These are phyloP conservation scores for Netelia virgata DNA, from an alignment of 2,888 invertebrate genomes.

Conservation along the genomic window DNA sequence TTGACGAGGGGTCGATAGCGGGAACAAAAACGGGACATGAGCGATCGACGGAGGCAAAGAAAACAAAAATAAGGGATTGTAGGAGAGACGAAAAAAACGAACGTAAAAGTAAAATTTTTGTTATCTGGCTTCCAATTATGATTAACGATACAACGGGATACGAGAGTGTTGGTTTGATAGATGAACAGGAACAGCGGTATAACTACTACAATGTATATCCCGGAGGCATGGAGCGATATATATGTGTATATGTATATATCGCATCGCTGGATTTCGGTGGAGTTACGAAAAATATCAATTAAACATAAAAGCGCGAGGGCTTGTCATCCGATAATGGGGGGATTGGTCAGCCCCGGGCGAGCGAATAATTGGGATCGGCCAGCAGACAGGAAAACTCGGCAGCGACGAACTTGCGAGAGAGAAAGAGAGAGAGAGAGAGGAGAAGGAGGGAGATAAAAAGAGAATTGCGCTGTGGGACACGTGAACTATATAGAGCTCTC, in stretches of 20 bases:
- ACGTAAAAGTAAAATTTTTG: constrained; percentile 35
- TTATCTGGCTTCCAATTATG: constrained; percentile 50
- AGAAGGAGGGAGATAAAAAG: constrained; percentile 21
- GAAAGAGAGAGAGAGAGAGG: constrained; percentile 32
- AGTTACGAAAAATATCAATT: constrained; percentile 85
- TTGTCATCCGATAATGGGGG: constrained; percentile 84
- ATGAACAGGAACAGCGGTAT: constrained; percentile 45
- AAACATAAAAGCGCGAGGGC: constrained; percentile 84
- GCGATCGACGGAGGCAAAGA: constrained; percentile 68
- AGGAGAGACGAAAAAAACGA: constrained; percentile 60
- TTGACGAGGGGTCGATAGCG: constrained; percentile 73
- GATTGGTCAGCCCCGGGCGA: constrained; percentile 78
- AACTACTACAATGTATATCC: constrained; percentile 57
- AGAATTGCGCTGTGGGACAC: constrained; percentile 54
- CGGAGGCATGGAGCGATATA: constrained; percentile 36
- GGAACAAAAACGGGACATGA: constrained; percentile 69
- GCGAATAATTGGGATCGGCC: constrained; percentile 78
- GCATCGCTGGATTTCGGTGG: constrained; percentile 81
- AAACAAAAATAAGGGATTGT: constrained; percentile 28
- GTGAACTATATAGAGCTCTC: constrained; percentile 20
- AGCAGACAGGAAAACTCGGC: constrained; percentile 61
- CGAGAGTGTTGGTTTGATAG: constrained; percentile 32
- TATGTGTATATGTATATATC: constrained; percentile 32
- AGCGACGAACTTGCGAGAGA: constrained; percentile 22
- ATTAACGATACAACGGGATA: constrained; percentile 53